Conservation (phyloP, 2,888 invertebrate species). For the Neoascia interrupta region DNA sequence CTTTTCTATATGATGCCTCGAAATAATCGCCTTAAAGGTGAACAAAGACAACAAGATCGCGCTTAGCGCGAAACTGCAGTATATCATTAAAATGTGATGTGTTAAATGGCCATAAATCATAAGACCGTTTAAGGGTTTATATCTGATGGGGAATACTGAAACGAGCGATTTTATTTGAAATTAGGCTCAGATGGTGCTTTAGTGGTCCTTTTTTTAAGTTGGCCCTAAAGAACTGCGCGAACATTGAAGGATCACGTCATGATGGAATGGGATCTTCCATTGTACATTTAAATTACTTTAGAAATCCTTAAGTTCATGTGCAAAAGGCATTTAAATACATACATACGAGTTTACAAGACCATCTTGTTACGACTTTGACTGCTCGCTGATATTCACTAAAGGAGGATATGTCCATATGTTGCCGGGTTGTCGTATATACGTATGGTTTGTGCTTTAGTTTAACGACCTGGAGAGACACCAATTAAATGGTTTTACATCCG, state of each 20-base stretch:
- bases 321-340: slow-evolving; percentile 37
- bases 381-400: background rate
- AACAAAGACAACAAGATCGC: background rate
- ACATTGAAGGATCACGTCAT: slow-evolving; percentile 16
- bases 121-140: slow-evolving; percentile 50
- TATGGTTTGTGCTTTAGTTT: slow-evolving; percentile 21
- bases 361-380: slow-evolving; percentile 6
- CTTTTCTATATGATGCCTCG: background rate
- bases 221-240: background rate
- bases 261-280: slow-evolving; percentile 40
- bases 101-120: slow-evolving; percentile 71
- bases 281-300: slow-evolving; percentile 52
- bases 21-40: background rate
- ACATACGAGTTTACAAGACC: slow-evolving; percentile 1
- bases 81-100: slow-evolving; percentile 69
- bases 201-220: slow-evolving; percentile 2
- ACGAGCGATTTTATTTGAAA: slow-evolving; percentile 58
- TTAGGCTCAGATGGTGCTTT: slow-evolving; percentile 13
- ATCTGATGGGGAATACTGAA: slow-evolving; percentile 7
- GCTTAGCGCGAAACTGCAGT: slow-evolving; percentile 10
- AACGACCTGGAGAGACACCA: slow-evolving; percentile 31
- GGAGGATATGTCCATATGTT: background rate
- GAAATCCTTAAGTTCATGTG: slow-evolving; percentile 36
- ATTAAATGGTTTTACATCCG: slow-evolving; percentile 39
- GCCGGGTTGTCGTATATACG: background rate